These are phyloP conservation scores for Lasioglossum calceatum DNA, from an alignment of 2,888 invertebrate genomes.

Conservation along the genomic window DNA sequence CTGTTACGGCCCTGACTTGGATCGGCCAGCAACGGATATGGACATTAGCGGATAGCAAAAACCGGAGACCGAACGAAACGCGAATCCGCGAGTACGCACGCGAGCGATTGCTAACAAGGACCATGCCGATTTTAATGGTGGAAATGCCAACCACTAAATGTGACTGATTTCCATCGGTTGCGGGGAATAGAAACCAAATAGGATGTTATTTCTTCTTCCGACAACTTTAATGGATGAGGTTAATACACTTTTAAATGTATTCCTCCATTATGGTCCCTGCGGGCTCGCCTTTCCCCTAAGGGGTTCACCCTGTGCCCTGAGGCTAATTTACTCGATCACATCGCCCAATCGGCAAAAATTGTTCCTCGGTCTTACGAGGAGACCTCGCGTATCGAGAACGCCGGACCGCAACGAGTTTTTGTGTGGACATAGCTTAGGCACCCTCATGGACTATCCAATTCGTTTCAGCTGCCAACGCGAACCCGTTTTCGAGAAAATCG, in stretches of 20 bases:
- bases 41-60: conserved; percentile 19
- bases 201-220: no score
- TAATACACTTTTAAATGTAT: no score
- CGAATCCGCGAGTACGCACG: conserved; percentile 31
- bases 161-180: background rate
- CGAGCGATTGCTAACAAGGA: conserved; percentile 19
- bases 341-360: background rate
- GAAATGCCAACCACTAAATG: background rate
- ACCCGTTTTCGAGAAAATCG: no score
- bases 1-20: conserved; percentile 51
- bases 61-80: conserved; percentile 32
- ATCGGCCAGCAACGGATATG: conserved; percentile 46
- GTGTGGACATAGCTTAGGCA: no score
- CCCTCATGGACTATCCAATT: no score
- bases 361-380: no score
- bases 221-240: no score
- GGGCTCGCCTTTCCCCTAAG: background rate
- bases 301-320: background rate
- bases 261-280: background rate
- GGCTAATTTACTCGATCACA: background rate
- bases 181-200: no score
- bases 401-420: no score
- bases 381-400: no score
- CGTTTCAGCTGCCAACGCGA: no score
- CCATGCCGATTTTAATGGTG: background rate